phyloP scores from a whole-genome alignment of 2,113 vertebrate species.

The Lagopus muta region DNA sequence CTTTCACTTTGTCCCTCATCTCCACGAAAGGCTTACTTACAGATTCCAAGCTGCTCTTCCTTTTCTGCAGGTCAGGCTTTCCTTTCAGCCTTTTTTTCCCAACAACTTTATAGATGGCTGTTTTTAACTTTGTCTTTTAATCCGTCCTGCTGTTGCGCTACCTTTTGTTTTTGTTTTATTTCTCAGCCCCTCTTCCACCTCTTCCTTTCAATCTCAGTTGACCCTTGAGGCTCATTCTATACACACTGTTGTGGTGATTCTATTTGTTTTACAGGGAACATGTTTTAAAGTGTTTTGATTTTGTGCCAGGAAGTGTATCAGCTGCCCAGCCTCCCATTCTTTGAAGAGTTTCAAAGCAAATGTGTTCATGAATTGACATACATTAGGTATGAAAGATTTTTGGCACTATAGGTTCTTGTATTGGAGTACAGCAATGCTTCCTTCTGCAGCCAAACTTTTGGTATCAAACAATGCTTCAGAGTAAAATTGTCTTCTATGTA shows the following conservation, averaged over 20 bases:
- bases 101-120: neutral
- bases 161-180: neutral
- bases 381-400: neutral
- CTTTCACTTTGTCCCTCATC: neutral
- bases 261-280: neutral
- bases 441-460: neutral
- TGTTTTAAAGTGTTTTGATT: conserved; percentile 27
- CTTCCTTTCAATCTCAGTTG: neutral
- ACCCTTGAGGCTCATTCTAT: neutral
- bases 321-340: neutral
- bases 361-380: conserved; percentile 15
- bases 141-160: neutral
- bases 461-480: neutral
- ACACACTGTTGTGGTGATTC: neutral
- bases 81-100: neutral
- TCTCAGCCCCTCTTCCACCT: neutral
- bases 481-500: neutral
- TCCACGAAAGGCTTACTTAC: neutral
- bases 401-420: neutral
- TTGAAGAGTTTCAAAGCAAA: conserved; percentile 32
- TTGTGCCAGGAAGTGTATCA: conserved; percentile 17
- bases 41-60: neutral
- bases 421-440: neutral
- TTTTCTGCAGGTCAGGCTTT: neutral
- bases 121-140: neutral